A percentile compares a stretch with the other conserved stretches of the same genome.
Evolutionary conservation across 2,888 invertebrate genomes (phyloP).

Genomic region (Hydroisotoma schaefferi): DNA sequence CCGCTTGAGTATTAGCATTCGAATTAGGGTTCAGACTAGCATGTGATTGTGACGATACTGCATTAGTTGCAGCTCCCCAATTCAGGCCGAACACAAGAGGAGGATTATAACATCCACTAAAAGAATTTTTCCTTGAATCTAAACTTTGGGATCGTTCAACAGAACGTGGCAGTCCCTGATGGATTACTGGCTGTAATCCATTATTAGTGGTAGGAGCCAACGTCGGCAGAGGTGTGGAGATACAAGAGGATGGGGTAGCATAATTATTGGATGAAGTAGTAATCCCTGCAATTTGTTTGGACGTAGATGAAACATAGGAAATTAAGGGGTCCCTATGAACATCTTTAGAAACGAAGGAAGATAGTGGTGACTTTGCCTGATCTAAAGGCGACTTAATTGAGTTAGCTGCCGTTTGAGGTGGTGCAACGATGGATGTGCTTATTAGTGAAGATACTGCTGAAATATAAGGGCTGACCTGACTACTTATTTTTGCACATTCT

Average conservation of each 20-base stretch:
- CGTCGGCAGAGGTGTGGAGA: neutral
- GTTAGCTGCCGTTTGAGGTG: neutral
- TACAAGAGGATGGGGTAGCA: constrained; percentile 8
- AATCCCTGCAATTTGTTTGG: neutral
- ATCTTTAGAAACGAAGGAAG: neutral
- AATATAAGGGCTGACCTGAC: too few species aligned
- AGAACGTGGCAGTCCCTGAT: constrained; percentile 28
- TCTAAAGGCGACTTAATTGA: neutral
- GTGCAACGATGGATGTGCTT: neutral
- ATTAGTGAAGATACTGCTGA: too few species aligned
- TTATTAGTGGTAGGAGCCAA: neutral
- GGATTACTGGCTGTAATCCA: neutral
- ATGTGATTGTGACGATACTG: constrained; percentile 12
- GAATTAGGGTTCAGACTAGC: neutral
- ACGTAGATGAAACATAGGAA: too few species aligned
- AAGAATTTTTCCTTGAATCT: constrained; percentile 41
- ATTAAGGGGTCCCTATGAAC: neutral
- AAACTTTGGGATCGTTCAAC: constrained; percentile 48
- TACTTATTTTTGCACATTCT: neutral
- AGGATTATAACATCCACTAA: too few species aligned
- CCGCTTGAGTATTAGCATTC: constrained; percentile 15
- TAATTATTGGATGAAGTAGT: neutral
- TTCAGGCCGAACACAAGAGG: too few species aligned
- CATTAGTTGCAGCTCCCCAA: constrained; percentile 15
- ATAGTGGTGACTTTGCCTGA: neutral